Evolutionary conservation across 2,113 vertebrate species (phyloP), one percentile per base, ranked within the genome.

Genomic region (Gadus chalcogrammus): DNA sequence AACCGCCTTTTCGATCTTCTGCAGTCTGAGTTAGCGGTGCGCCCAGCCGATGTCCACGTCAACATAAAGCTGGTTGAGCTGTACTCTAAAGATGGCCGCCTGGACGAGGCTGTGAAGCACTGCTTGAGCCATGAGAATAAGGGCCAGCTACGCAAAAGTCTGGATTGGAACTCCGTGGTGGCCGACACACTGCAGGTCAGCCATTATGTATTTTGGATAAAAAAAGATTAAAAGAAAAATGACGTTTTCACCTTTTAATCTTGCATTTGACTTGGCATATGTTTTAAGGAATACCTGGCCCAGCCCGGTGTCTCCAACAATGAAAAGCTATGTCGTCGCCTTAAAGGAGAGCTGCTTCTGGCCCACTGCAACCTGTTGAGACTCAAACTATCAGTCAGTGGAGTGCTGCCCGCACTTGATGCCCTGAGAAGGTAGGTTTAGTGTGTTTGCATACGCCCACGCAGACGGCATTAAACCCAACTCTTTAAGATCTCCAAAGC

Each of bases 1-100:
- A 96, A 96, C 90, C 92, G 92, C 65, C 90, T 98, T 75, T 95
- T 95, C 69, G 95, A 98, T 77, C 93, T 98, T 76, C 94, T 99
- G 75, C 96, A 97, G 80, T 93, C 94, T 0, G 97, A 98, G 88
- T 92, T 99, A 62, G 90, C 93, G 67, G 88, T 91, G 22, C 92
- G 96, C 72, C 97, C 97, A 8, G 90, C 90, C 69, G 94, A 99
- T 66, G 53, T 94, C 67, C 92, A 96, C 64, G 91, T 97, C 60
- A 99, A 98, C 66, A 90, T 95, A 64, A 94, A 93, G 88, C 87
- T 99, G 74, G 93, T 99, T 71, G 93, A 95, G 0, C 88, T 99
- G 15, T 97, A 96, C 80, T 89, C 92, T 76, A 93, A 95, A 68
- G 94, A 96, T 67, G 93, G 93, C 52, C 93, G 94, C 60, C 81